Evolutionary conservation across 2,797 vertebrate species (phyloP), one percentile per base, ranked within the genome.

Genomic region (Xenopus petersii): DNA sequence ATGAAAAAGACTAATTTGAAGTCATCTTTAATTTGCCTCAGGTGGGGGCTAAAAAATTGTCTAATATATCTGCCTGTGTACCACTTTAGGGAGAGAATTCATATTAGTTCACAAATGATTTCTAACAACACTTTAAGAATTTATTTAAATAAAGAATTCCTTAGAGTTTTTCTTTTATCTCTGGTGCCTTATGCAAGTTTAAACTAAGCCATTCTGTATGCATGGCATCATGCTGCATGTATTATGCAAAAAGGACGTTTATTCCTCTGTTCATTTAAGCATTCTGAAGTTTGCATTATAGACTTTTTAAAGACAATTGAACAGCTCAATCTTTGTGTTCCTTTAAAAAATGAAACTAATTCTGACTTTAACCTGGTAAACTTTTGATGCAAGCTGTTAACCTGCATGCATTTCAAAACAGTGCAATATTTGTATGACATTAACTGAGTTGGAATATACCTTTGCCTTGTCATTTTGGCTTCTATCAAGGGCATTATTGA

Each of bases 291-390:
- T 85, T 81, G 26, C 60, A 80, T 85, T 85, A 82, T 85, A 83
- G 71, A 80, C 75, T 61, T 83, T 86, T 86, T 80, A 78, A 84
- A 84, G 67, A 82, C 83, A 88, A 87, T 80, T 84, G 70, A 85
- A 70, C 74, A 80, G 59, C 26, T 30, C 70, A 84, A 80, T 46
- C 77, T 81, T 83, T 84, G 80, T 84, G 80, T 85, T 86, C 87
- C 78, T 75, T 86, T 79, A 55, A 86, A 79, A 85, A 30, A 30
- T 30, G 26, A 2, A 2, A 30, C 79, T 84, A 79, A 62, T 69
- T 88, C 86, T 87, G 68, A 82, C 82, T 86, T 80, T 84, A 83
- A 81, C 83, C 80, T 84, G 81, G 76, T 80, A 87, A 83, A 82
- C 5, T 68, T 84, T 87, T 86, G 81, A 87, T 82, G 73, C 80